These are phyloP conservation scores for Theretra japonica DNA, from an alignment of 2,888 invertebrate genomes.

Conservation along the genomic window DNA sequence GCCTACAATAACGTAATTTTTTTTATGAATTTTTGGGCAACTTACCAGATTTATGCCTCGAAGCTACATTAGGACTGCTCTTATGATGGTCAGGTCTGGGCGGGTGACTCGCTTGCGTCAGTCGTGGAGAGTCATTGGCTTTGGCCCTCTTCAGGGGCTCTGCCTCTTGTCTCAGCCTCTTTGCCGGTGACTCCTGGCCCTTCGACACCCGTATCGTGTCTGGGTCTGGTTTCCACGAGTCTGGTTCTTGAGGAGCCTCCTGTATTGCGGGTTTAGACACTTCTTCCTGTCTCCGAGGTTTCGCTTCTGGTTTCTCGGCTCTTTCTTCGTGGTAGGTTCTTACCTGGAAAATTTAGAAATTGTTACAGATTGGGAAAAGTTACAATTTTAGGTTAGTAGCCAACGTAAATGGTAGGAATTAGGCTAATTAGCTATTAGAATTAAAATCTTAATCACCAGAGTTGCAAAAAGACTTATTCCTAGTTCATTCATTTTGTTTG, in stretches of 20 bases:
- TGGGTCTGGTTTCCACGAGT: slow-evolving; percentile 73
- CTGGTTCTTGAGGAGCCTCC: slow-evolving; percentile 53
- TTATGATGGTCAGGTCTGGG: slow-evolving; percentile 83
- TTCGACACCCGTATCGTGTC: slow-evolving; percentile 74
- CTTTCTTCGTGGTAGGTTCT: slow-evolving; percentile 71
- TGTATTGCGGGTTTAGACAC: slow-evolving; percentile 53
- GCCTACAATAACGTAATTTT: too few species aligned
- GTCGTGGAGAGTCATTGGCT: slow-evolving; percentile 72
- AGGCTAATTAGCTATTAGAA: too few species aligned
- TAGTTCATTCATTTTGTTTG: too few species aligned
- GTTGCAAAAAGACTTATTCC: too few species aligned
- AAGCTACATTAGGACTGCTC: slow-evolving; percentile 87
- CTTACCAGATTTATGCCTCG: slow-evolving; percentile 74
- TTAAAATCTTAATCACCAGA: too few species aligned
- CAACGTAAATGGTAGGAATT: too few species aligned
- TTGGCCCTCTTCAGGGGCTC: slow-evolving; percentile 78
- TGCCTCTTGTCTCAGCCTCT: slow-evolving; percentile 75
- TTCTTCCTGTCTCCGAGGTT: slow-evolving; percentile 61
- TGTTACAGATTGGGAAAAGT: too few species aligned
- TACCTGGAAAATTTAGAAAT: slow-evolving; percentile 54
- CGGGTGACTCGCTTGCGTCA: slow-evolving; percentile 67
- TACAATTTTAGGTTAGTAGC: too few species aligned
- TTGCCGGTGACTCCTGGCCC: slow-evolving; percentile 75
- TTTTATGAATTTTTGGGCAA: too few species aligned
- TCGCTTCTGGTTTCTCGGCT: slow-evolving; percentile 58